Conservation (phyloP, 1,140 invertebrate genomes). For the Drosophila repletoides region DNA sequence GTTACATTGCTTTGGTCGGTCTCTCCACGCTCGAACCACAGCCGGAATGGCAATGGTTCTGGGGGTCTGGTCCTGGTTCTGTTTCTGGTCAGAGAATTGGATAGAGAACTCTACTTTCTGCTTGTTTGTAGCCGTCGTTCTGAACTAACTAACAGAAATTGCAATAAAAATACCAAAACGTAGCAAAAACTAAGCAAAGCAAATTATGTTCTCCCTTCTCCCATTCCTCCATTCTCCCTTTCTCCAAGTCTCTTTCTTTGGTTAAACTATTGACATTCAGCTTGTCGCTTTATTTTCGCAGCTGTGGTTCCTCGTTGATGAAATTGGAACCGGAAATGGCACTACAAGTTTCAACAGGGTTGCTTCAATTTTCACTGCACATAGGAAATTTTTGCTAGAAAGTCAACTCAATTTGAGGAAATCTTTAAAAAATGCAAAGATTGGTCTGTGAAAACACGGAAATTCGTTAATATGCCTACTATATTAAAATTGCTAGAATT, state of each 20-base stretch:
- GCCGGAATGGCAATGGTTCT: conserved; percentile 19
- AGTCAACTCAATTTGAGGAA: too few species aligned
- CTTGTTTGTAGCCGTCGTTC: conserved; percentile 27
- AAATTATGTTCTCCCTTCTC: conserved; percentile 63
- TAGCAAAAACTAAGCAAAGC: conserved; percentile 75
- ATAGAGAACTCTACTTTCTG: neutral
- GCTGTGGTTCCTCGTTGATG: conserved; percentile 16
- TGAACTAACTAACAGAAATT: conserved; percentile 69
- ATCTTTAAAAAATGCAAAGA: too few species aligned
- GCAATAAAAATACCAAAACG: conserved; percentile 77
- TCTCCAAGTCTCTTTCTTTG: neutral
- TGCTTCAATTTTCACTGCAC: too few species aligned
- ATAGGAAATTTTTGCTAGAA: too few species aligned
- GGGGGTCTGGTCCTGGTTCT: neutral
- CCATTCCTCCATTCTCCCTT: neutral
- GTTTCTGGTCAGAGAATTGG: neutral
- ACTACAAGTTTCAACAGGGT: too few species aligned
- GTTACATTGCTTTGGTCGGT: conserved; percentile 63
- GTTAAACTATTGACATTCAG: conserved; percentile 63
- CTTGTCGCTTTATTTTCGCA: conserved; percentile 19
- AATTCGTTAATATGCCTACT: too few species aligned
- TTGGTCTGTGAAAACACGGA: too few species aligned
- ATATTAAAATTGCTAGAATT: too few species aligned
- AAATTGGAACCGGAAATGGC: conserved; percentile 12
- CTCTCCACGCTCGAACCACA: conserved; percentile 48